Evolutionary conservation across 2,797 vertebrate species (phyloP).

Genomic region (Petrocephalus schoutedeni): DNA sequence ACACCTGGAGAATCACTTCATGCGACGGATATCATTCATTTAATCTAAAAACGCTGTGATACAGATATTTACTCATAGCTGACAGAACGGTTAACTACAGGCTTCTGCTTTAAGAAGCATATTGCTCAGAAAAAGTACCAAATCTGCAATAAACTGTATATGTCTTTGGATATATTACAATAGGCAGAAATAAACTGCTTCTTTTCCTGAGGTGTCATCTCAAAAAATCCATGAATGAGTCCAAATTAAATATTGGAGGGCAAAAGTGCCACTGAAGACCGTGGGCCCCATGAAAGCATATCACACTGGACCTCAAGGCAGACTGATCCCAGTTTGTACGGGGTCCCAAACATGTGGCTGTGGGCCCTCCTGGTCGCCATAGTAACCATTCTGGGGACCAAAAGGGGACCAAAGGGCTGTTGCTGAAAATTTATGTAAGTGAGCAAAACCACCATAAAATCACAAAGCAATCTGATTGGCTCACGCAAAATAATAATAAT

Average conservation of each 20-base stretch:
- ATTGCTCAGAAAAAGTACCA: not conserved
- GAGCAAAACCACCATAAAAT: not conserved
- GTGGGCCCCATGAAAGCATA: not conserved
- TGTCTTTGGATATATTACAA: not conserved
- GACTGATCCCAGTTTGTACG: not conserved
- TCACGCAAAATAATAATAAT: not conserved
- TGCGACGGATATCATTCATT: not conserved
- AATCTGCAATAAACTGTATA: not conserved
- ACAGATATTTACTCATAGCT: not conserved
- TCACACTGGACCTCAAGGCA: not conserved
- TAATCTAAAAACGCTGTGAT: not conserved
- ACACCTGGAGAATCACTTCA: not conserved
- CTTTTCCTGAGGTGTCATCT: not conserved
- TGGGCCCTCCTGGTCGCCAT: slow-evolving; percentile 39
- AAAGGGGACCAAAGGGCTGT: slow-evolving; percentile 26
- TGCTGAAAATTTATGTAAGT: slow-evolving; percentile 22
- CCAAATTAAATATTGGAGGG: not conserved
- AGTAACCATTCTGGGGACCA: slow-evolving; percentile 42
- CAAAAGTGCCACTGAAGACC: not conserved
- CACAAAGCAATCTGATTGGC: slow-evolving; percentile 15
- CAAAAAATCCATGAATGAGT: not conserved
- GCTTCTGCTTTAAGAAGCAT: not conserved
- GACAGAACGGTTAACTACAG: not conserved
- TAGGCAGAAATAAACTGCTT: not conserved
- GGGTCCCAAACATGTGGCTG: slow-evolving; percentile 4